A percentile compares a stretch with the other conserved stretches of the same genome.
Evolutionary conservation across 2,113 vertebrate genomes (phyloP).

Genomic region (Rhinolophus ferrumequinum): DNA sequence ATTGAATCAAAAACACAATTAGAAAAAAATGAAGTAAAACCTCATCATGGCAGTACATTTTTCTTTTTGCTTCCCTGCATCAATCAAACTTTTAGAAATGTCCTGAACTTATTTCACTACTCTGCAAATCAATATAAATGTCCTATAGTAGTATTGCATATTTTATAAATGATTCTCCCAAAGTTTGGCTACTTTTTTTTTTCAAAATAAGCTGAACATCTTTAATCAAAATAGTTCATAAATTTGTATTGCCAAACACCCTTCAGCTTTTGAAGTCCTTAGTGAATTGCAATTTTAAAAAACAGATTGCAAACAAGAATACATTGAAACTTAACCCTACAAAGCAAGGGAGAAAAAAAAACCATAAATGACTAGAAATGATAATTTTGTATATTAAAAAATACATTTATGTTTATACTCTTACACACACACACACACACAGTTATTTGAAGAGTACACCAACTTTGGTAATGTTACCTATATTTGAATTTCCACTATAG

Average conservation of each 20-base stretch:
- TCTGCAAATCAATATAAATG: background rate
- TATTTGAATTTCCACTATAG: background rate
- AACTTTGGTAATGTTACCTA: background rate
- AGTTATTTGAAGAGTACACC: background rate
- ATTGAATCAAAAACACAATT: background rate
- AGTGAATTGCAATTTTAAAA: background rate
- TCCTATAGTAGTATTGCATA: background rate
- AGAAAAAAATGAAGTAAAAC: background rate
- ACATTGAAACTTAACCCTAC: background rate
- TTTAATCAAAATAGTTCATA: constrained; percentile 8
- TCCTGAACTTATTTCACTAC: background rate
- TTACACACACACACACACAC: background rate
- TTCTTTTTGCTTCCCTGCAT: background rate
- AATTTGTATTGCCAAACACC: background rate
- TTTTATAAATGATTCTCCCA: background rate
- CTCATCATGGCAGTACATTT: background rate
- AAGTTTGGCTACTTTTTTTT: background rate
- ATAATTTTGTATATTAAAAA: background rate
- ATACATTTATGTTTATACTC: background rate
- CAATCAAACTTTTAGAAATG: background rate
- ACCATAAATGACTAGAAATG: background rate
- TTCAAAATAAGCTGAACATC: background rate
- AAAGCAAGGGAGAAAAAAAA: background rate
- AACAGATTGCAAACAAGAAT: background rate
- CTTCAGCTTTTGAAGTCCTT: background rate